Base-by-base conservation (phyloP, 2,113 vertebrate species). In the Typhlomys cinereus region DNA sequence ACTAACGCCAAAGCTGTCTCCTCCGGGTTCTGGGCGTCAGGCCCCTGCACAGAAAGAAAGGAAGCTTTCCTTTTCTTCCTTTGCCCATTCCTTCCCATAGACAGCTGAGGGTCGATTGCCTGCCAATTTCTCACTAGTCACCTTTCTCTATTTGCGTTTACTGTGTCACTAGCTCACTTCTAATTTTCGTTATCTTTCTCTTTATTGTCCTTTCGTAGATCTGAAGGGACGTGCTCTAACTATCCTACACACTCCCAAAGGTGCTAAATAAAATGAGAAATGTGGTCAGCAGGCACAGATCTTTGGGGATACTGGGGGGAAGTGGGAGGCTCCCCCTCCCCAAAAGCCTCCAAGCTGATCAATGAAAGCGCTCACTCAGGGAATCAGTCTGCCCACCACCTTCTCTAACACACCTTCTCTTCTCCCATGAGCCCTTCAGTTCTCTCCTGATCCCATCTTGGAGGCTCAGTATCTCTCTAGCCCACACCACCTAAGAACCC, bases 1-100 rank as follows among this genome's bases (percentile, higher is more conserved):
- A n/a, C n/a, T n/a, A n/a, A n/a, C 54, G 2, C 64, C 18, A 3
- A 3, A 48, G 36, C 70, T 9, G 69, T 27, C 50, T 76, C 23
- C 29, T 62, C 62, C 62, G 9, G 44, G 14, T 2, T 50, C 36
- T 27, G 44, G 39, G 46, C 31, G 7, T 44, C 0, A 1, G 15
- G 46, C 23, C 34, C 39, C 59, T 48, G 3, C 5, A 0, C 2
- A 4, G 5, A 44, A 23, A 69, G 4, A 4, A 36, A 27, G 36
- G 67, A 79, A 34, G 39, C 36, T n/a, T 74, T 48, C 25, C 1
- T 25, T 54, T 66, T 6, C 7, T 20, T 48, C 4, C 2, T 21
- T 25, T 7, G 5, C 79, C 57, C 36, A 13, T 9, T 15, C 23
- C 3, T 39, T 23, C 27, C 50, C 15, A 0, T 1, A 0, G 5